These are phyloP conservation scores for Exephanes ischioxanthus DNA, from an alignment of 2,888 invertebrate genomes.

Conservation along the genomic window DNA sequence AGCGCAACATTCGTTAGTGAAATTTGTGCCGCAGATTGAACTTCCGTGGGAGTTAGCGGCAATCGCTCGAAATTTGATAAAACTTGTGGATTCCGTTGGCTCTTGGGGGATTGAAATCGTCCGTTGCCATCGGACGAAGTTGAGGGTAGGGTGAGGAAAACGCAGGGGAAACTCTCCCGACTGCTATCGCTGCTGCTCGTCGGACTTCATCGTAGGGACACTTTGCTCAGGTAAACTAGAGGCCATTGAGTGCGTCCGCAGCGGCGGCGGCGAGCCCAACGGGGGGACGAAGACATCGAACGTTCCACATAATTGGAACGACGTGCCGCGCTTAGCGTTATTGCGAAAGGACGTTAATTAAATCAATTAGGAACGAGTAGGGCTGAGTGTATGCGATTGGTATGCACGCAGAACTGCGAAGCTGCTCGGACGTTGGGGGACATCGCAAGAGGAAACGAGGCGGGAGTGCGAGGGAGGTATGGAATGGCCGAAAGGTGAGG, in stretches of 20 bases:
- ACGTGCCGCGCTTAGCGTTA: constrained; percentile 71
- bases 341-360: constrained; percentile 79
- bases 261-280: constrained; percentile 18
- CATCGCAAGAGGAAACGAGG: constrained; percentile 46
- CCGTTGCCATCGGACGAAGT: constrained; percentile 49
- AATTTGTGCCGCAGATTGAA: constrained; percentile 32
- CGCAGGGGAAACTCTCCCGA: constrained; percentile 43
- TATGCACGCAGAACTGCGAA: constrained; percentile 72
- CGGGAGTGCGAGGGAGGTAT: constrained; percentile 37
- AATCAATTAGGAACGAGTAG: constrained; percentile 75
- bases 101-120: constrained; percentile 24
- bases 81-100: constrained; percentile 59
- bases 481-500: constrained; percentile 23
- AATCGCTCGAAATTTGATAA: constrained; percentile 53
- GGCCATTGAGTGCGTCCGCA: constrained; percentile 25
- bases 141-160: constrained; percentile 25
- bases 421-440: constrained; percentile 18
- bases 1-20: constrained; percentile 13
- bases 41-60: constrained; percentile 36
- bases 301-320: constrained; percentile 74
- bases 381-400: constrained; percentile 75
- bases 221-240: constrained; percentile 48
- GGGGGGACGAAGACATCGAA: constrained; percentile 70
- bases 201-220: constrained; percentile 47
- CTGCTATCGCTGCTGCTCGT: constrained; percentile 44